Evolutionary conservation across 2,888 invertebrate species (phyloP).

Genomic region (Cordilura impudica): DNA sequence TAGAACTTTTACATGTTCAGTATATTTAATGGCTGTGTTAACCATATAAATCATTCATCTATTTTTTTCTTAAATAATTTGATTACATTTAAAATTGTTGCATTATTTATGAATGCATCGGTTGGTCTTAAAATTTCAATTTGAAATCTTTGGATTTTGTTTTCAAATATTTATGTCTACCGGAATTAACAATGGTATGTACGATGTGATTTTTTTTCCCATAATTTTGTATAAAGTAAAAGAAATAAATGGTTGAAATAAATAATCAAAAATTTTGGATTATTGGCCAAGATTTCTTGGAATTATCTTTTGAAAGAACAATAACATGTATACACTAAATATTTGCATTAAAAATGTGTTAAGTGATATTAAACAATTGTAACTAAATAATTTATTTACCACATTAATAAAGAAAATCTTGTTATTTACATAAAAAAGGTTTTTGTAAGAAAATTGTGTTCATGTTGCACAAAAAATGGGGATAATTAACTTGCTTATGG

Average conservation of each 20-base stretch:
- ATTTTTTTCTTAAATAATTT: slow-evolving; percentile 21
- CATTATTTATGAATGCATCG: slow-evolving; percentile 2
- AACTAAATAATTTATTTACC: not conserved
- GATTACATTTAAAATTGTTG: not conserved
- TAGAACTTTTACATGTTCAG: not conserved
- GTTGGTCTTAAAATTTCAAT: slow-evolving; percentile 26
- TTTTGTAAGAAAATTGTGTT: no score
- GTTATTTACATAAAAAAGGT: not conserved
- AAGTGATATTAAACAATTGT: slow-evolving; percentile 18
- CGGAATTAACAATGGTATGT: not conserved
- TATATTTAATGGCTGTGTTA: slow-evolving; percentile 22
- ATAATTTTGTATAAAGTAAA: no score
- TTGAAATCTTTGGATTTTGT: not conserved
- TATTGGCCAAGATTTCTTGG: not conserved
- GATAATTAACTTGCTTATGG: no score
- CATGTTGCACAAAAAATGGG: no score
- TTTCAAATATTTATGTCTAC: not conserved
- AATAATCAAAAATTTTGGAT: not conserved
- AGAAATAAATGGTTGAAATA: no score
- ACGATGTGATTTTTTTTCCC: no score
- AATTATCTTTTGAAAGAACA: not conserved
- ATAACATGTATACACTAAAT: slow-evolving; percentile 9
- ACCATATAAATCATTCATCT: slow-evolving; percentile 35
- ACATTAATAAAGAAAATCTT: not conserved
- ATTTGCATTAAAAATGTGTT: not conserved